Evolutionary conservation across 1,140 invertebrate genomes (phyloP).

Genomic region (Homarus americanus): DNA sequence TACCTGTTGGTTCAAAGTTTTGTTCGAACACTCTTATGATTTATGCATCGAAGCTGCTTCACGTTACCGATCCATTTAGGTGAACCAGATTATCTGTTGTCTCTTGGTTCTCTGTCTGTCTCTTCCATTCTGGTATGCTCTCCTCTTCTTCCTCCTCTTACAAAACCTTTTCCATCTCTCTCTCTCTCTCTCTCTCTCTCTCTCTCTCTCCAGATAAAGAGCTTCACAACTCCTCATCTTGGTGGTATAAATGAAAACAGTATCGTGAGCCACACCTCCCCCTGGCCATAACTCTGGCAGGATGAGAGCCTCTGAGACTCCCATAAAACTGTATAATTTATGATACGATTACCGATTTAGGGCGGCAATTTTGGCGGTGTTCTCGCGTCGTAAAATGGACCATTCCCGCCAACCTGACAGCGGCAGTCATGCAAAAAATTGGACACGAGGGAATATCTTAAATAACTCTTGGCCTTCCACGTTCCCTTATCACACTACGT

Average conservation of each 20-base stretch:
- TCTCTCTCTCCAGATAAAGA: background rate
- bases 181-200: background rate
- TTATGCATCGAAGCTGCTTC: no score
- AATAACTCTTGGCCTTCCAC: background rate
- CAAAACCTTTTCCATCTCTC: background rate
- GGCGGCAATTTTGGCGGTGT: background rate
- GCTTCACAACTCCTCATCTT: background rate
- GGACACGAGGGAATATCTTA: background rate
- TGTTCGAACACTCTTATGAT: no score
- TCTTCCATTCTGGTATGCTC: no score
- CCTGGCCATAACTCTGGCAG: background rate
- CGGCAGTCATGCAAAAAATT: slow-evolving; percentile 14
- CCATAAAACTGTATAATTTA: slow-evolving; percentile 7
- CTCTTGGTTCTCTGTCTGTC: no score
- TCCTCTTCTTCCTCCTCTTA: no score
- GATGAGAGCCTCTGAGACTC: background rate
- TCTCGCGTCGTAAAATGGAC: slow-evolving; percentile 6
- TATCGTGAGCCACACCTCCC: background rate
- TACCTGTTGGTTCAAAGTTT: no score
- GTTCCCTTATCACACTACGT: no score
- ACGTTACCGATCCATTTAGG: no score
- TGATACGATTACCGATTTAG: slow-evolving; percentile 15
- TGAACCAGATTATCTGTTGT: no score
- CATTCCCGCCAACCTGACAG: slow-evolving; percentile 9
- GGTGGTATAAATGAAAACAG: background rate